These are phyloP conservation scores for Meleagris gallopavo DNA, from an alignment of 2,113 vertebrate genomes.

Conservation along the genomic window DNA sequence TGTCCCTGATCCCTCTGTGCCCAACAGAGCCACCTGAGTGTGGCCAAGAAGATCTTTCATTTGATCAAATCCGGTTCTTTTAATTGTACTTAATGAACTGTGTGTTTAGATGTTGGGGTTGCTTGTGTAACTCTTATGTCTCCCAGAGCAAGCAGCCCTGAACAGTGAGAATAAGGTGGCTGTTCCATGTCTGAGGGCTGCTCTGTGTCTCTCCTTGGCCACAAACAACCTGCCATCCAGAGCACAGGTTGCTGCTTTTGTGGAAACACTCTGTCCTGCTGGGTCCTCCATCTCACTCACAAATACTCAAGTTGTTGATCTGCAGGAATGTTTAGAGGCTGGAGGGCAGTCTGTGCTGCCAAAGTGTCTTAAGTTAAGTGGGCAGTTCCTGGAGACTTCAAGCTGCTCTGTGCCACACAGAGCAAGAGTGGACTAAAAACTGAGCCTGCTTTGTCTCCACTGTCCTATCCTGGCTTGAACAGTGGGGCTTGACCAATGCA, in stretches of 20 bases:
- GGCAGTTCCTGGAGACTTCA: background rate
- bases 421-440: background rate
- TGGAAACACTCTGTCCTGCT: background rate
- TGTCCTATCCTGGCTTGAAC: background rate
- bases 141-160: background rate
- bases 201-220: background rate
- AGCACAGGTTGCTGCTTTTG: background rate
- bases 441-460: background rate
- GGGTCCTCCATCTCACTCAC: background rate
- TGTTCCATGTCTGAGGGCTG: background rate
- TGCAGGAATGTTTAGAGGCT: background rate
- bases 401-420: rapidly evolving
- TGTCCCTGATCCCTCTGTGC: background rate
- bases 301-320: background rate
- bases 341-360: background rate
- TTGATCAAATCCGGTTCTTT: background rate
- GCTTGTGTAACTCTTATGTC: background rate
- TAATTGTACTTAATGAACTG: background rate
- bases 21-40: rapidly evolving
- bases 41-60: background rate
- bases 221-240: background rate
- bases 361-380: rapidly evolving
- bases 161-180: background rate
- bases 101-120: background rate
- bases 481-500: background rate